Evolutionary conservation across 2,113 vertebrate genomes (phyloP).

Genomic region (Pantherophis guttatus): DNA sequence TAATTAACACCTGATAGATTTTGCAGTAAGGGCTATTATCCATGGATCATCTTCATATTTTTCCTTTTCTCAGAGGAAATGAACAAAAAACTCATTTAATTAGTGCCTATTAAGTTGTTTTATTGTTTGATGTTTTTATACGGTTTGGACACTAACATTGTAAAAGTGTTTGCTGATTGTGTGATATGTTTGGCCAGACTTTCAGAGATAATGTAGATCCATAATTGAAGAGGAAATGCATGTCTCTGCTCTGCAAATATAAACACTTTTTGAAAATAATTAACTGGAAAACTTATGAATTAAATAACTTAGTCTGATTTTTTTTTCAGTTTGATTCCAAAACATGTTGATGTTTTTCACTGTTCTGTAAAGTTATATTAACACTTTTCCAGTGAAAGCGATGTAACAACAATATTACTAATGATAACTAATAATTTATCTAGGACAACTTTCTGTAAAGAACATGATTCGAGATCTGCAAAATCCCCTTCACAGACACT

Average conservation of each 20-base stretch:
- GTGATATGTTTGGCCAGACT: background rate
- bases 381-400: conserved; percentile 26
- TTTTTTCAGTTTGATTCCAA: background rate
- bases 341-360: background rate
- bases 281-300: background rate
- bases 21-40: conserved; percentile 25
- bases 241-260: background rate
- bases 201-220: background rate
- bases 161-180: background rate
- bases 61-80: background rate
- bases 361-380: conserved; percentile 3
- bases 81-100: conserved; percentile 10
- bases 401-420: conserved; percentile 43
- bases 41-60: background rate
- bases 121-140: background rate
- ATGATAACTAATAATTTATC: conserved; percentile 69
- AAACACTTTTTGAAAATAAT: background rate
- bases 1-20: conserved; percentile 38
- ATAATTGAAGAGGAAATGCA: background rate
- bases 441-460: conserved; percentile 89
- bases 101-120: background rate
- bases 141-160: background rate
- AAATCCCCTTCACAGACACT: conserved; percentile 84
- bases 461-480: conserved; percentile 89
- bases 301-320: conserved; percentile 13